Evolutionary conservation across 2,113 vertebrate species (phyloP).

Genomic region (Engraulis encrasicolus): DNA sequence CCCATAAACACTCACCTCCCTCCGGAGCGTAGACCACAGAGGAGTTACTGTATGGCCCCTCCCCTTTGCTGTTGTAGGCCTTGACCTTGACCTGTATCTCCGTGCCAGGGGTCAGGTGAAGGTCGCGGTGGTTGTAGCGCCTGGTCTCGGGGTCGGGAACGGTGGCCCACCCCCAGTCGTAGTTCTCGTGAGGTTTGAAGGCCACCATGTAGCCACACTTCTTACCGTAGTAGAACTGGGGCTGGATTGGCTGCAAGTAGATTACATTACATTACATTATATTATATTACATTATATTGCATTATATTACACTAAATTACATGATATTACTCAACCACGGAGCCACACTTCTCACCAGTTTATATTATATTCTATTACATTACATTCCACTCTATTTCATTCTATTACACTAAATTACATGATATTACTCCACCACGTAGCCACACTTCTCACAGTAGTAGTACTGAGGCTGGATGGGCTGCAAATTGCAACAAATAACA

Average conservation of each 20-base stretch:
- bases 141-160: conserved; percentile 92
- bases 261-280: not conserved
- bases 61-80: conserved; percentile 93
- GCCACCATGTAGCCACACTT: conserved; percentile 94
- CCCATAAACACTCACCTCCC: conserved; percentile 68
- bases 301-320: no score
- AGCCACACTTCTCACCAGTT: no score
- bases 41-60: conserved; percentile 89
- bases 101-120: conserved; percentile 82
- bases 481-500: not conserved
- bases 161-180: conserved; percentile 90
- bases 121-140: conserved; percentile 87
- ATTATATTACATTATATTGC: no score
- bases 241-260: no score
- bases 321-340: no score
- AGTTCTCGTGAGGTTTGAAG: conserved; percentile 88
- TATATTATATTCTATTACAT: no score
- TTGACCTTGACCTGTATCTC: conserved; percentile 95
- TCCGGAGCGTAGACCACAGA: conserved; percentile 89
- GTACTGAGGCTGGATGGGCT: conserved; percentile 92
- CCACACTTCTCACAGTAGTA: conserved; percentile 95
- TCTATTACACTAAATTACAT: no score
- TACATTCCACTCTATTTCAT: no score
- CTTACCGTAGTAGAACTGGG: conserved; percentile 92
- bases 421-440: conserved; percentile 91